Conservation (phyloP, 2,888 invertebrate genomes). For the Aproaerema taeniolella region DNA sequence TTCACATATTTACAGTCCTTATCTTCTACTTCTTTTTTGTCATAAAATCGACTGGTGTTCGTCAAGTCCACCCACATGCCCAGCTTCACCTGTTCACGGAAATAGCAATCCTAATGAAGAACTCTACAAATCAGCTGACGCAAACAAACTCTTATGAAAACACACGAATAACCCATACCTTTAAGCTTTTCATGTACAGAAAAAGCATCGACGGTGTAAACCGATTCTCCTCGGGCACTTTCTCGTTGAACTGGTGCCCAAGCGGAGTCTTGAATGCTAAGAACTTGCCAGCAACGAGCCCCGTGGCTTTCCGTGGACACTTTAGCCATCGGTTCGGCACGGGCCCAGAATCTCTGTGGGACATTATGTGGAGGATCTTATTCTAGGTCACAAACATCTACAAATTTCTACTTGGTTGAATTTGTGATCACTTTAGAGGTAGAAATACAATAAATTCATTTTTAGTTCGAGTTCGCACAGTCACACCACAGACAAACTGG, state of each 20-base stretch:
- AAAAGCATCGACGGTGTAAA: conserved; percentile 95
- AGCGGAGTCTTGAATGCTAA: conserved; percentile 97
- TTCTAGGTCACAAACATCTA: conserved; percentile 15
- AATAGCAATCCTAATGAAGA: conserved; percentile 7
- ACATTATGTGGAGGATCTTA: conserved; percentile 49
- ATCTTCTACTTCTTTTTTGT: conserved; percentile 86
- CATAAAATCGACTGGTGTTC: conserved; percentile 95
- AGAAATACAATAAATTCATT: conserved; percentile 19
- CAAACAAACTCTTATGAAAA: conserved; percentile 15
- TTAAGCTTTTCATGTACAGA: conserved; percentile 84
- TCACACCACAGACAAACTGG: neutral
- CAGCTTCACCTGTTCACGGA: conserved; percentile 82
- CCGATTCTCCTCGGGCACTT: conserved; percentile 88
- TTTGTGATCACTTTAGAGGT: conserved; percentile 17
- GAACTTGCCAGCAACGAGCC: conserved; percentile 88
- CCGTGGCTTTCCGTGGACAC: conserved; percentile 89
- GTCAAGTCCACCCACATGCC: conserved; percentile 98
- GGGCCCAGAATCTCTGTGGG: conserved; percentile 73
- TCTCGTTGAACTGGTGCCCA: conserved; percentile 86
- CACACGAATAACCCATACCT: conserved; percentile 71
- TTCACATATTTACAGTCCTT: conserved; percentile 91
- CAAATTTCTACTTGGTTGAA: conserved; percentile 8
- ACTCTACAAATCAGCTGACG: conserved; percentile 18
- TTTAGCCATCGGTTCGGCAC: conserved; percentile 91
- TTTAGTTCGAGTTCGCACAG: neutral